Evolutionary conservation across 2,113 vertebrate species (phyloP), one percentile per base, ranked within the genome.

Genomic region (Antigone vipio): DNA sequence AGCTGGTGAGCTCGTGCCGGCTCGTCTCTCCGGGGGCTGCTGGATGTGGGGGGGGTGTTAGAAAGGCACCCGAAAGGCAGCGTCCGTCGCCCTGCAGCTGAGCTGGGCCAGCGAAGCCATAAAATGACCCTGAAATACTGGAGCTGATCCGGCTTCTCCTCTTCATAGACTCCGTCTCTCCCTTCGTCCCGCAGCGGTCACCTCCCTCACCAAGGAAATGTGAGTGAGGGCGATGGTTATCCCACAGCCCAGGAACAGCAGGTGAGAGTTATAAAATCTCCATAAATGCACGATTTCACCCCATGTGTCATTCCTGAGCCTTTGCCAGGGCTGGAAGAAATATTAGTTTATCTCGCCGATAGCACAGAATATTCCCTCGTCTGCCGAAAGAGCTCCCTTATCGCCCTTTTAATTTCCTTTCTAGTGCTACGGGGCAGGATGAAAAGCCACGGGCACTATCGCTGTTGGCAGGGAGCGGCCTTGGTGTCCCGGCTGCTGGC

Each of bases 341-440:
- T 91, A 85, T n/a, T 26, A 19, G 55, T 88, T 97, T 74, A 93
- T 92, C 77, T 96, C 30, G 0, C 42, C 2, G 71, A 89, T 80
- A 80, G 88, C 45, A 66, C 85, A 78, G 81, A 60, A 62, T 87
- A 90, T 85, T 95, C 87, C 68, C 73, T 83, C 0, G 1, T 17
- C 93, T 82, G 80, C 84, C 4, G 8, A 71, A 75, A 68, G 73
- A 77, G 77, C 75, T 88, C 68, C 60, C 85, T 97, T 97, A 94
- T 97, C 92, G 3, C 77, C 80, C 84, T 76, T 95, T 97, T 97
- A 86, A 97, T 97, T 97, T 97, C 96, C 97, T 95, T 56, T 44
- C 56, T 21, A 26, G 58, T 16, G 73, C 47, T 56, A 12, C 6
- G 4, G 53, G 50, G 71, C 85, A 58, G 79, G 42, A 72, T 67